Conservation (phyloP, 2,797 vertebrate species). For the Eurystomus glaucurus region DNA sequence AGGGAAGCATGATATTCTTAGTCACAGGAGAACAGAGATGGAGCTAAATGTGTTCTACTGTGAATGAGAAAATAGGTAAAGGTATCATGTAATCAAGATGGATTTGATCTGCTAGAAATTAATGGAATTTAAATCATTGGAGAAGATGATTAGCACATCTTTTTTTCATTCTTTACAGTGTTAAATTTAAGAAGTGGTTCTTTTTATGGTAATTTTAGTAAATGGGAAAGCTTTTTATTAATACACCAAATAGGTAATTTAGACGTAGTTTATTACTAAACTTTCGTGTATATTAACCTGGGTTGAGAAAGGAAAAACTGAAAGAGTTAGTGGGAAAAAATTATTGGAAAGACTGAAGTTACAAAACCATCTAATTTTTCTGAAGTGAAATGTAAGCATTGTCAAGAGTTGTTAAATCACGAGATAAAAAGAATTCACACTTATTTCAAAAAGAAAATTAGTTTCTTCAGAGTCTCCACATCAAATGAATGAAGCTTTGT, state of each 20-base stretch:
- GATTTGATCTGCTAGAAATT: not conserved
- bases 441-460: constrained; percentile 72
- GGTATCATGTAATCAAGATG: not conserved
- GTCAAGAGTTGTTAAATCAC: constrained; percentile 53
- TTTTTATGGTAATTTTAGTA: constrained; percentile 14
- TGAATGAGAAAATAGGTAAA: not conserved
- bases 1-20: not conserved
- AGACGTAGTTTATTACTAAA: not conserved
- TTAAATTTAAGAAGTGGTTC: not conserved
- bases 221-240: not conserved
- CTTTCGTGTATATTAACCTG: not conserved
- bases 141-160: not conserved
- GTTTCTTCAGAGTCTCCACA: constrained; percentile 56
- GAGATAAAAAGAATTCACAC: constrained; percentile 70
- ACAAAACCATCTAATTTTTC: constrained; percentile 51
- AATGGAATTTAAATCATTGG: not conserved
- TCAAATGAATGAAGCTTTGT: constrained; percentile 60
- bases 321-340: not conserved
- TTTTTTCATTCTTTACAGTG: constrained; percentile 1
- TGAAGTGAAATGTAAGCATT: constrained; percentile 57
- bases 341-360: not conserved
- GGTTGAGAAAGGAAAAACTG: not conserved
- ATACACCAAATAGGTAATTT: not conserved
- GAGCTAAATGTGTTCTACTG: not conserved
- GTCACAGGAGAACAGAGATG: not conserved